phyloP scores from a whole-genome alignment of 2,797 vertebrate genomes.

The Dendrocincla fuliginosa region DNA sequence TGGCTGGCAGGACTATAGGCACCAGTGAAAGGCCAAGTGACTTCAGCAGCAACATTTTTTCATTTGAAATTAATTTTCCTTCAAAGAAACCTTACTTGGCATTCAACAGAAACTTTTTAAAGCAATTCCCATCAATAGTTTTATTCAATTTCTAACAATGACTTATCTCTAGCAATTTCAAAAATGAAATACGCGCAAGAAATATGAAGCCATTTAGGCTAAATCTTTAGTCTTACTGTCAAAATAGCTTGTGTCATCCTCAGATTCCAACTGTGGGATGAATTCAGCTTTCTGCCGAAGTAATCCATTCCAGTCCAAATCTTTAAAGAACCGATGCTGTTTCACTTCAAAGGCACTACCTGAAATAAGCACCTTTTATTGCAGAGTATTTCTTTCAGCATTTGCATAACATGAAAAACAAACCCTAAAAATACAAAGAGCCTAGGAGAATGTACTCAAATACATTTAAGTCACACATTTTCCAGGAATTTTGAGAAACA shows the following conservation, averaged over 20 bases:
- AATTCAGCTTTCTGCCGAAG: conserved; percentile 98
- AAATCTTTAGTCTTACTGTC: conserved; percentile 84
- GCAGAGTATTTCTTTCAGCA: not conserved
- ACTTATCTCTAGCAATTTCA: not conserved
- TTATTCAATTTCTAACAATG: not conserved
- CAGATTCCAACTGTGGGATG: conserved; percentile 95
- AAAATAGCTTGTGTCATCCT: conserved; percentile 98
- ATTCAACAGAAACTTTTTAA: not conserved
- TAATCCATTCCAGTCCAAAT: conserved; percentile 95
- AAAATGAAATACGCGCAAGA: not conserved
- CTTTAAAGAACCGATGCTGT: conserved; percentile 91
- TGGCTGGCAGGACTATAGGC: not conserved
- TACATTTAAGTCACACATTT: not conserved
- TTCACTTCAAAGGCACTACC: conserved; percentile 94
- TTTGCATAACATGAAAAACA: not conserved
- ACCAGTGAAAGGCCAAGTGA: not conserved
- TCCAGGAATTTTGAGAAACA: conserved; percentile 11
- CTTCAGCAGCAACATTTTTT: conserved; percentile 1
- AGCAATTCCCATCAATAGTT: not conserved
- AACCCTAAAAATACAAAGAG: not conserved
- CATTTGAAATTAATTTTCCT: conserved; percentile 2
- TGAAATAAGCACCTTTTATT: conserved; percentile 68
- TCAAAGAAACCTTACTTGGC: conserved; percentile 3
- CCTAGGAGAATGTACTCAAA: not conserved
- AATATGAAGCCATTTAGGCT: not conserved